Conservation (phyloP, 2,888 invertebrate species). For the Augochlorella aurata region DNA sequence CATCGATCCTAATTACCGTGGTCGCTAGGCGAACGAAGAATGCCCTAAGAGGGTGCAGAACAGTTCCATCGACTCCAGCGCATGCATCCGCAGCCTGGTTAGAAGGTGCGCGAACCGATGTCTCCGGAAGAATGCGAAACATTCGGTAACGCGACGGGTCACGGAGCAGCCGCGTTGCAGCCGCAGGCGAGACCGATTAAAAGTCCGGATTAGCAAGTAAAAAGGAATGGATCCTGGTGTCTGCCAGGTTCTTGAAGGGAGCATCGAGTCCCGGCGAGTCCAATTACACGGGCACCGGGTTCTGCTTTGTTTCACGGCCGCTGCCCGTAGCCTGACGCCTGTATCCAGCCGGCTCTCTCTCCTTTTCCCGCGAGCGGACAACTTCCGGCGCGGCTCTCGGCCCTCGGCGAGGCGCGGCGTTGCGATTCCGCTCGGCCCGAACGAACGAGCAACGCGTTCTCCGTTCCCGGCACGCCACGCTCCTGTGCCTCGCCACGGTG, state of each 20-base stretch:
- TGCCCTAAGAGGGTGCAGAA: too few relatives aligned
- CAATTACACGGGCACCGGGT: constrained; percentile 81
- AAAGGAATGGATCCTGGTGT: constrained; percentile 62
- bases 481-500: constrained; percentile 49
- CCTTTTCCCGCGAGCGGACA: constrained; percentile 20
- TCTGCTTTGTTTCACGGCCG: constrained; percentile 82
- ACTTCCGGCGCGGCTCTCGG: constrained; percentile 33
- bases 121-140: neutral
- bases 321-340: constrained; percentile 75
- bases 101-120: neutral
- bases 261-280: constrained; percentile 74
- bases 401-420: constrained; percentile 20
- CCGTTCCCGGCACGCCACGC: constrained; percentile 17
- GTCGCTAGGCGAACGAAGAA: too few relatives aligned
- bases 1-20: too few relatives aligned
- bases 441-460: constrained; percentile 1
- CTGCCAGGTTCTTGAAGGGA: constrained; percentile 69
- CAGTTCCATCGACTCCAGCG: too few relatives aligned
- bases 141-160: constrained; percentile 9
- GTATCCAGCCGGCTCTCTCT: constrained; percentile 34
- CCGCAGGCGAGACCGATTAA: constrained; percentile 39
- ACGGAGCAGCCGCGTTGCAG: neutral
- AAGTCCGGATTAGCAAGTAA: constrained; percentile 72
- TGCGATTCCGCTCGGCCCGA: constrained; percentile 56
- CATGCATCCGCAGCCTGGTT: too few relatives aligned